A percentile compares a stretch with the other conserved stretches of the same genome.
Evolutionary conservation across 1,140 invertebrate species (phyloP).

Genomic region (Drosophila ficusphila): DNA sequence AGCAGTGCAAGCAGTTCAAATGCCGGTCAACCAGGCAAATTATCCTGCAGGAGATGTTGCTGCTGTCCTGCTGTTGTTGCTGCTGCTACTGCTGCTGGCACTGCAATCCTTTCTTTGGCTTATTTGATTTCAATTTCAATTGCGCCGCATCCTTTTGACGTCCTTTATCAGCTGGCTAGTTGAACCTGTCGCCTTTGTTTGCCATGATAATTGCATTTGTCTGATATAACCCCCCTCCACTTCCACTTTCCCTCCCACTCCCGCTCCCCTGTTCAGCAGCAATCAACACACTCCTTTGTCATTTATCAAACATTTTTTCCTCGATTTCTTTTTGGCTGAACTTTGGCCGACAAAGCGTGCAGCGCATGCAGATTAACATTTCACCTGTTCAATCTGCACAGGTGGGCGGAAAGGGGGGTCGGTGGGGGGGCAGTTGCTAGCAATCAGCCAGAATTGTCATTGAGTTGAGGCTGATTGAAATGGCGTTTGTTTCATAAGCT

Average conservation of each 20-base stretch:
- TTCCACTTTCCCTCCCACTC: background rate
- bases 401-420: background rate
- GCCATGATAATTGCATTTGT: slow-evolving; percentile 79
- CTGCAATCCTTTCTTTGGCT: slow-evolving; percentile 67
- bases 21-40: slow-evolving; percentile 43
- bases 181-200: slow-evolving; percentile 79
- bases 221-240: slow-evolving; percentile 25
- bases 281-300: slow-evolving; percentile 44
- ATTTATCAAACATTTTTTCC: slow-evolving; percentile 73
- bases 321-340: slow-evolving; percentile 53
- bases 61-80: slow-evolving; percentile 13
- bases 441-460: slow-evolving; percentile 76
- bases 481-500: slow-evolving; percentile 78
- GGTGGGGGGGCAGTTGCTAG: slow-evolving; percentile 2
- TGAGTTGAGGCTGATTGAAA: slow-evolving; percentile 76
- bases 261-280: background rate
- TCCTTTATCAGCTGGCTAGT: slow-evolving; percentile 63
- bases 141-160: slow-evolving; percentile 76
- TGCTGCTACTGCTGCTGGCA: slow-evolving; percentile 27
- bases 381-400: slow-evolving; percentile 59
- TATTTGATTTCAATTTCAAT: slow-evolving; percentile 83
- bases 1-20: slow-evolving; percentile 56
- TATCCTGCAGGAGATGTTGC: slow-evolving; percentile 22
- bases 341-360: slow-evolving; percentile 76
- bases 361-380: slow-evolving; percentile 82